phyloP scores from a whole-genome alignment of 2,113 vertebrate species.

The Callaeas wilsoni region DNA sequence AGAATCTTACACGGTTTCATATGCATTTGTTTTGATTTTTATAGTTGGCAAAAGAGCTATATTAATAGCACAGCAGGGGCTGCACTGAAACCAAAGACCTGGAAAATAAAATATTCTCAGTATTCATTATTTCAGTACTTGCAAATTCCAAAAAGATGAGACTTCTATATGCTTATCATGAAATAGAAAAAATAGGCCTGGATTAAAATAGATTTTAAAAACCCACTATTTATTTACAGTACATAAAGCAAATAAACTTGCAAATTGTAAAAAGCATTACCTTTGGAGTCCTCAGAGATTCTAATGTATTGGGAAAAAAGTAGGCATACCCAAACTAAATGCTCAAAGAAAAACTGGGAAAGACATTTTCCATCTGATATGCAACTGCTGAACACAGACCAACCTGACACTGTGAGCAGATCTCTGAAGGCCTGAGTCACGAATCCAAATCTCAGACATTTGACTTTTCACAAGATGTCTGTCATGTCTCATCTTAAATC shows the following conservation, averaged over 20 bases:
- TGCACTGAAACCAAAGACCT: conserved; percentile 15
- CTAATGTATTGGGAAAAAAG: not conserved
- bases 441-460: not conserved
- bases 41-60: not conserved
- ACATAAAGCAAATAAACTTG: conserved; percentile 8
- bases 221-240: not conserved
- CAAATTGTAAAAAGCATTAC: not conserved
- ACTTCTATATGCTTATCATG: not conserved
- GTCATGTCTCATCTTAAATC: not conserved
- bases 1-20: not conserved
- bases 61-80: conserved; percentile 44
- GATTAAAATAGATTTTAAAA: not conserved
- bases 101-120: conserved; percentile 31
- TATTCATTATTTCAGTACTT: conserved; percentile 4
- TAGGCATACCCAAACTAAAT: not conserved
- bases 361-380: not conserved
- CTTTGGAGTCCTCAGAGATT: not conserved
- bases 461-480: not conserved
- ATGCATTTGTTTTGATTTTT: conserved; percentile 35
- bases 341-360: not conserved
- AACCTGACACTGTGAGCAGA: not conserved
- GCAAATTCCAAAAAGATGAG: not conserved
- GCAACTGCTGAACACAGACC: not conserved
- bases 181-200: not conserved
- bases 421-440: not conserved